Base-by-base conservation (phyloP, 1,140 invertebrate species). In the Vollenhovia emeryi region DNA sequence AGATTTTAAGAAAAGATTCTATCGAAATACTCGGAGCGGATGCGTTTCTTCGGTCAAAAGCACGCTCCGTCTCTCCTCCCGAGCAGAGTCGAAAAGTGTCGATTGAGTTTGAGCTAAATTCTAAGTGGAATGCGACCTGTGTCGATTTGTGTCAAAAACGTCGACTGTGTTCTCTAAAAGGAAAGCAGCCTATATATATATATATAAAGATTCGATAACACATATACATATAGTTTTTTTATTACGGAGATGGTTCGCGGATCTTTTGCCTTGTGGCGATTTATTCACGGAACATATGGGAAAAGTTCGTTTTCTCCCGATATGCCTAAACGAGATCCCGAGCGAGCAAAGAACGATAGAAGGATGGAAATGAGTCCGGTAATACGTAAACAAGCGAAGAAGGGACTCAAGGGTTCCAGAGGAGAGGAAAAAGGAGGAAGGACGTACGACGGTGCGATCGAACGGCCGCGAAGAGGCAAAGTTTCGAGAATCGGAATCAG, bases 401-500 rank as follows among this genome's bases (percentile, higher is more conserved):
- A 88, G 86, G 73, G 87, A 86, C 48, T 79, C 8, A 40, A 27
- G 21, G 85, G 55, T 73, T 73, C 27, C 40, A 30, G 15, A 84
- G 60, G 33, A 40, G 27, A 27, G 8, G 48, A 24, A 48, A 15
- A 74, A 83, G 62, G n/a, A 33, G 71, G 27, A 24, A 60, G 59
- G 48, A 43, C 33, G 69, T 52, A 48, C 52, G 85, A 85, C 73
- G 75, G 84, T 86, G 57, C 66, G 90, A 71, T 68, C 79, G 80
- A 48, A 36, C 64, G 21, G 2, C 24, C 57, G 84, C 86, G 84
- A 90, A 89, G 89, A 91, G 92, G 85, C 64, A 87, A 93, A 92
- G 90, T 93, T 93, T 92, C 84, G 87, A 90, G 92, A 91, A 92
- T 93, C 92, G 90, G 92, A 93, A 93, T 93, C 93, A 92, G 89